phyloP scores from a whole-genome alignment of 2,888 invertebrate species.

The Synergus itoensis region DNA sequence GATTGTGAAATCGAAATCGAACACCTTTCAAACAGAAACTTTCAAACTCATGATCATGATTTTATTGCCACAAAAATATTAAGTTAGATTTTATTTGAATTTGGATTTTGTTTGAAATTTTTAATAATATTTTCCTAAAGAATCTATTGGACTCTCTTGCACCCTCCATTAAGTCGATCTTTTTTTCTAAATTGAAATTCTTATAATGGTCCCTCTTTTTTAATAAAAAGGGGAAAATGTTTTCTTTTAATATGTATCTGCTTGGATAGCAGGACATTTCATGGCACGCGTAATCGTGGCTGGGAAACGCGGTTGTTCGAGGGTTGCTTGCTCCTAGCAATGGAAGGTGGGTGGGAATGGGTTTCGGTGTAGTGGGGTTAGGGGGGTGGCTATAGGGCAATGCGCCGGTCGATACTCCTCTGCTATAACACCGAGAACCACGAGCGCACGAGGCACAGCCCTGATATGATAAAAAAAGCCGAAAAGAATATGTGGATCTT shows the following conservation, averaged over 20 bases:
- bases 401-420: slow-evolving; percentile 69
- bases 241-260: not conserved
- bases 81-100: no score
- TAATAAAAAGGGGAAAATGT: not conserved
- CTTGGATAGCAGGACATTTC: not conserved
- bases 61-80: not conserved
- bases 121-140: no score
- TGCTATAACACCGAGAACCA: slow-evolving; percentile 57
- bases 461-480: slow-evolving; percentile 44
- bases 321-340: slow-evolving; percentile 25
- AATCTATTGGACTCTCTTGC: no score
- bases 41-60: not conserved
- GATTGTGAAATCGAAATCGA: not conserved
- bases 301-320: slow-evolving; percentile 35
- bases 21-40: not conserved
- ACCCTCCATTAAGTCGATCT: no score
- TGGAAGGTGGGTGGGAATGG: slow-evolving; percentile 3
- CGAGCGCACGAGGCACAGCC: slow-evolving; percentile 57
- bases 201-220: not conserved
- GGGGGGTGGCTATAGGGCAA: slow-evolving; percentile 58
- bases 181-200: not conserved
- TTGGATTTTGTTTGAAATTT: no score
- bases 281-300: slow-evolving; percentile 31
- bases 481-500: not conserved
- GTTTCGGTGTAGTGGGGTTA: slow-evolving; percentile 48